A percentile compares a stretch with the other conserved stretches of the same genome.
Evolutionary conservation across 2,797 vertebrate genomes (phyloP).

Genomic region (Valencia hispanica): DNA sequence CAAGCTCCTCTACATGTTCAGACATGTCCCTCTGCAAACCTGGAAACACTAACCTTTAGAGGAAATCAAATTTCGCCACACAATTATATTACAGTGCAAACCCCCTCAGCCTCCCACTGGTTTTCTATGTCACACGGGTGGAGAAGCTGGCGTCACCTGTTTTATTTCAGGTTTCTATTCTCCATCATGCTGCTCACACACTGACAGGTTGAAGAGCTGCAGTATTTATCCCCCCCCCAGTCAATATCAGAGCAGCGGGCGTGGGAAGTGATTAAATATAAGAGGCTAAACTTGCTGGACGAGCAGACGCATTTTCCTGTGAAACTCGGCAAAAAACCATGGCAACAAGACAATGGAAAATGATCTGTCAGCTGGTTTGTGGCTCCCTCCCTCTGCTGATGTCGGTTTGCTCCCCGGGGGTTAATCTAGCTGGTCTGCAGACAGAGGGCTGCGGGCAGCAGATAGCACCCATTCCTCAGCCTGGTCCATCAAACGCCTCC

Average conservation of each 20-base stretch:
- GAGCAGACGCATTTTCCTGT: conserved; percentile 67
- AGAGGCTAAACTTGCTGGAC: conserved; percentile 76
- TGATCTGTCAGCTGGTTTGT: conserved; percentile 65
- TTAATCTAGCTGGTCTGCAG: conserved; percentile 27
- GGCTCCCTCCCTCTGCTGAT: conserved; percentile 39
- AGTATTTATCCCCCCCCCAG: conserved; percentile 15
- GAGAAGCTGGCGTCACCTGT: neutral
- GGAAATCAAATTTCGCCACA: conserved; percentile 19
- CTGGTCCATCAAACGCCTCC: neutral
- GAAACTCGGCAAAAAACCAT: conserved; percentile 72
- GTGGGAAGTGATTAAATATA: conserved; percentile 70
- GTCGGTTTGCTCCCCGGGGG: conserved; percentile 12
- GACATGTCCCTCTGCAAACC: conserved; percentile 36
- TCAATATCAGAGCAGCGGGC: conserved; percentile 47
- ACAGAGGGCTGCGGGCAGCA: neutral
- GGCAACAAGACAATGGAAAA: conserved; percentile 76
- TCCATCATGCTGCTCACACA: neutral
- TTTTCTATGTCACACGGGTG: neutral
- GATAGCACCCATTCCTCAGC: conserved; percentile 16
- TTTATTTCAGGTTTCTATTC: conserved; percentile 2
- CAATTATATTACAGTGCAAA: neutral
- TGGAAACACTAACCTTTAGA: conserved; percentile 28
- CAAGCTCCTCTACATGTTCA: conserved; percentile 38
- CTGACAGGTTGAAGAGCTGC: neutral
- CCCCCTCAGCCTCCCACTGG: neutral